Evolutionary conservation across 1,140 invertebrate genomes (phyloP).

Genomic region (Drosophila orena): DNA sequence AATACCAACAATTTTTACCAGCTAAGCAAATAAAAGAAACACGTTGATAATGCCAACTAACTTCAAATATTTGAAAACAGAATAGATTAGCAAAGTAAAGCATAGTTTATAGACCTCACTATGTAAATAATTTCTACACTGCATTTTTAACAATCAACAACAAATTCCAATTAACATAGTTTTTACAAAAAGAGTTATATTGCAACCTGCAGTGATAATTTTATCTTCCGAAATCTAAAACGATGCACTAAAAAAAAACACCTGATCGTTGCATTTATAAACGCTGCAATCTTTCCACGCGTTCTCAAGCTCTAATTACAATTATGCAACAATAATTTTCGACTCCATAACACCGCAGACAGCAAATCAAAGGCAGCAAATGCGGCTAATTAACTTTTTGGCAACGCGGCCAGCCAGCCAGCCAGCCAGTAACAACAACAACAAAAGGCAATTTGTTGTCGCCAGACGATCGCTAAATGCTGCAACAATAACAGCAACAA

Average conservation of each 20-base stretch:
- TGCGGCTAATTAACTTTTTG: constrained; percentile 74
- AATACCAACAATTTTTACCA: constrained; percentile 1
- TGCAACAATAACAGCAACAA: constrained; percentile 36
- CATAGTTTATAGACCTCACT: background rate
- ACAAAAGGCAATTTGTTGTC: constrained; percentile 67
- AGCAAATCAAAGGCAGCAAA: constrained; percentile 74
- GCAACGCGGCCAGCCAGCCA: constrained; percentile 38
- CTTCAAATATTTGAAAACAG: constrained; percentile 4
- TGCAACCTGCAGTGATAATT: background rate
- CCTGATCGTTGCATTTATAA: constrained; percentile 14
- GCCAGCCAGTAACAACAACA: constrained; percentile 23
- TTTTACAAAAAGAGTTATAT: too few species aligned
- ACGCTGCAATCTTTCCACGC: constrained; percentile 8
- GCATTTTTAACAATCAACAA: too few species aligned
- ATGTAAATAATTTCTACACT: too few species aligned
- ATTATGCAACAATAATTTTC: constrained; percentile 37
- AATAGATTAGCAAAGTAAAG: constrained; percentile 4
- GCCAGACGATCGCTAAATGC: constrained; percentile 69
- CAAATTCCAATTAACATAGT: too few species aligned
- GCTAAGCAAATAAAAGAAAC: constrained; percentile 12
- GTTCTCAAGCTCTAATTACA: constrained; percentile 41
- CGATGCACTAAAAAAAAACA: background rate
- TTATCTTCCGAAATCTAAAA: constrained; percentile 4
- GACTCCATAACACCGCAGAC: constrained; percentile 39
- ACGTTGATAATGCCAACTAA: background rate